Evolutionary conservation across 2,797 vertebrate genomes (phyloP).

Genomic region (Gephyroberyx darwinii): DNA sequence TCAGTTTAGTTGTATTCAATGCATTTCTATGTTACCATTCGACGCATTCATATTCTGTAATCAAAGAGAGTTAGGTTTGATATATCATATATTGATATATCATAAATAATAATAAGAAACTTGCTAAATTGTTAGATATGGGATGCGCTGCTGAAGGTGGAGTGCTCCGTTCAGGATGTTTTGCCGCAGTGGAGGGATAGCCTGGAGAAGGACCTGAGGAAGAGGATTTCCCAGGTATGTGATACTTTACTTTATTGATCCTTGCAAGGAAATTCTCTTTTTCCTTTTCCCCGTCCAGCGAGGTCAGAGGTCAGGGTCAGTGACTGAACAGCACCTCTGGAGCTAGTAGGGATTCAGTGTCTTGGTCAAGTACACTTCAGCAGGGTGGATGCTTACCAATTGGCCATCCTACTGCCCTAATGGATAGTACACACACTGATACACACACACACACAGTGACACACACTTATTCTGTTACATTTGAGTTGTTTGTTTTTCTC

Average conservation of each 20-base stretch:
- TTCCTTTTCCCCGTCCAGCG: background rate
- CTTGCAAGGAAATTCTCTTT: background rate
- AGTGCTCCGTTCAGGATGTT: constrained; percentile 62
- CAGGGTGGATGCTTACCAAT: background rate
- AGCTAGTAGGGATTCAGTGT: background rate
- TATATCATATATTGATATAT: no score
- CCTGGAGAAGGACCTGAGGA: constrained; percentile 67
- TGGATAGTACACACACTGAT: background rate
- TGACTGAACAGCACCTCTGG: no score
- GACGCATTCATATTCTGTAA: no score
- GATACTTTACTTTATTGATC: background rate
- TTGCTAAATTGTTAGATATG: constrained; percentile 70
- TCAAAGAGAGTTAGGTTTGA: background rate
- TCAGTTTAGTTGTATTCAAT: background rate
- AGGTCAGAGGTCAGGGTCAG: no score
- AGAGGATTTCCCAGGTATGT: constrained; percentile 72
- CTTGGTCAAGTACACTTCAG: background rate
- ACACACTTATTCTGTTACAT: background rate
- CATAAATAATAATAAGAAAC: background rate
- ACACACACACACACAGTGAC: background rate
- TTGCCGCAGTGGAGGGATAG: constrained; percentile 59
- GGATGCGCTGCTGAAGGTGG: constrained; percentile 71
- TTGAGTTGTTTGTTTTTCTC: constrained; percentile 1
- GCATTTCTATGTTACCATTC: no score
- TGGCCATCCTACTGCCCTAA: background rate